These are phyloP conservation scores for Pungitius pungitius DNA, from an alignment of 2,113 vertebrate species.

Conservation along the genomic window DNA sequence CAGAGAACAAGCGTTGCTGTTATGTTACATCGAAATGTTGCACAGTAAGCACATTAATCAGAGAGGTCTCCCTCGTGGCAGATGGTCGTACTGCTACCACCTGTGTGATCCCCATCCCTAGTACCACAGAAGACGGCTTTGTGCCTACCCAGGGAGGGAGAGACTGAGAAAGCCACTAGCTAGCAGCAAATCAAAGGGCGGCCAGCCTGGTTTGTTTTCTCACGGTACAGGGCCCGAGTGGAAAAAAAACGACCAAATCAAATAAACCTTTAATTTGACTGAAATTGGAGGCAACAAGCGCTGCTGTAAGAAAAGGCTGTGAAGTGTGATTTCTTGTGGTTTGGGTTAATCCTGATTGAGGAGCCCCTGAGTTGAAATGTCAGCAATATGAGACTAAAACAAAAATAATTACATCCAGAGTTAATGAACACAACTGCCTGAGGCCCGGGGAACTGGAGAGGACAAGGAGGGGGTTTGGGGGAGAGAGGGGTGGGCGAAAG, in stretches of 20 bases:
- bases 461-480: slow-evolving; percentile 26
- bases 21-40: neutral
- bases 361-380: slow-evolving; percentile 81
- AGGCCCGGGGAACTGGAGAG: slow-evolving; percentile 37
- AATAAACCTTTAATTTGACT: slow-evolving; percentile 82
- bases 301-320: slow-evolving; percentile 74
- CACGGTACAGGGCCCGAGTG: slow-evolving; percentile 57
- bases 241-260: slow-evolving; percentile 73
- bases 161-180: slow-evolving; percentile 48
- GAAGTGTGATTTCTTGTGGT: slow-evolving; percentile 81
- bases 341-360: slow-evolving; percentile 82
- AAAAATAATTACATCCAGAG: slow-evolving; percentile 79
- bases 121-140: slow-evolving; percentile 61
- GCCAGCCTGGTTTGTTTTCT: slow-evolving; percentile 74
- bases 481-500: neutral
- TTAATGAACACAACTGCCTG: slow-evolving; percentile 77
- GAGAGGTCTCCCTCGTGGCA: slow-evolving; percentile 19
- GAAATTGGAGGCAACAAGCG: slow-evolving; percentile 80
- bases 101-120: slow-evolving; percentile 42
- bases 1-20: neutral
- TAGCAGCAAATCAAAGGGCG: slow-evolving; percentile 69
- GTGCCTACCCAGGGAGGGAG: slow-evolving; percentile 34
- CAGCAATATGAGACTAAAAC: slow-evolving; percentile 82
- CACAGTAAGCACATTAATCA: slow-evolving; percentile 11
- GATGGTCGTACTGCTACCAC: slow-evolving; percentile 49